phyloP scores from a whole-genome alignment of 2,113 vertebrate species.

The Lepus timidus region DNA sequence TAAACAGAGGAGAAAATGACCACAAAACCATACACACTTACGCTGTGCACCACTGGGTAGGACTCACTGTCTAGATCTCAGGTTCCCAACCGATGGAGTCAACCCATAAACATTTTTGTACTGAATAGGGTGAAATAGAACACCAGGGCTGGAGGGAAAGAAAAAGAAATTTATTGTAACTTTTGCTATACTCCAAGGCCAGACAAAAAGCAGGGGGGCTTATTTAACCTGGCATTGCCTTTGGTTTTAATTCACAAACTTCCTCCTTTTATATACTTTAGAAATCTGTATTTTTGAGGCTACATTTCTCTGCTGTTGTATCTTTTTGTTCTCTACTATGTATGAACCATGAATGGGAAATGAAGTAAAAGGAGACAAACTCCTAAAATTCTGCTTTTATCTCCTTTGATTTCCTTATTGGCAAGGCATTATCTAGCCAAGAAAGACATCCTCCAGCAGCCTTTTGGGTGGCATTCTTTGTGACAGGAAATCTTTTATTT shows the following conservation, averaged over 20 bases:
- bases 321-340: conserved; percentile 67
- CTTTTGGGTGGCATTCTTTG: conserved; percentile 85
- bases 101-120: background rate
- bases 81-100: background rate
- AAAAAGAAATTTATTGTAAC: background rate
- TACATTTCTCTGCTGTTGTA: conserved; percentile 34
- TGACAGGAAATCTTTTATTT: conserved; percentile 86
- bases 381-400: conserved; percentile 79
- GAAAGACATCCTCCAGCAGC: conserved; percentile 76
- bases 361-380: conserved; percentile 73
- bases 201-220: background rate
- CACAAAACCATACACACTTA: background rate
- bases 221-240: background rate
- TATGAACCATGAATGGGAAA: conserved; percentile 65
- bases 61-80: background rate
- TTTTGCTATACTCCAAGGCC: background rate
- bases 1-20: background rate
- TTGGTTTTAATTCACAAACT: conserved; percentile 54
- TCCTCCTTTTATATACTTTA: background rate
- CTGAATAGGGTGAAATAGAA: conserved; percentile 17
- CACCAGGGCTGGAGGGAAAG: background rate
- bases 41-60: too few species aligned
- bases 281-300: conserved; percentile 53
- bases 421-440: conserved; percentile 77
- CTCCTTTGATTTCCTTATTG: conserved; percentile 83